Conservation (phyloP, 2,888 invertebrate genomes). For the Phaonia tiefii region DNA sequence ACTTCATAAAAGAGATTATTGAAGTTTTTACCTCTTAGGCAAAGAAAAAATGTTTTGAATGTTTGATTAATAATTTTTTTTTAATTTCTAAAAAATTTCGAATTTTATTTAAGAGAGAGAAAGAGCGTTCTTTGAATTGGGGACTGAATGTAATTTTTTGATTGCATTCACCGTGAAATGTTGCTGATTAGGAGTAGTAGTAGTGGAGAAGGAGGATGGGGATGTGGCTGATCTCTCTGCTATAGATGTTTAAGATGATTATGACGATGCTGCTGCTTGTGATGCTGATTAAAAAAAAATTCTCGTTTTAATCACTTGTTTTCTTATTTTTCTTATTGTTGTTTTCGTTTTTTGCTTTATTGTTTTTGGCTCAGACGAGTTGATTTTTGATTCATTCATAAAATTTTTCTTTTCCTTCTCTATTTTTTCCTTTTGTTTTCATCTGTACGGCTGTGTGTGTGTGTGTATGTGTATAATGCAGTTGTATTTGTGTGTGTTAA, state of each 20-base stretch:
- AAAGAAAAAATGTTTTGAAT: too few relatives aligned
- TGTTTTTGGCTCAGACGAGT: constrained; percentile 30
- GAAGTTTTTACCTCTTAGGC: neutral
- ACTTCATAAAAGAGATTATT: neutral
- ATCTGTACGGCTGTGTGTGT: neutral
- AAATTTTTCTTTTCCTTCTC: constrained; percentile 46
- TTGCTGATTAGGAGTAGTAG: too few relatives aligned
- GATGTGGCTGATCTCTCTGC: too few relatives aligned
- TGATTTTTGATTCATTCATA: constrained; percentile 67
- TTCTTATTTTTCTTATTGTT: constrained; percentile 44
- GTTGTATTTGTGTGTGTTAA: constrained; percentile 42
- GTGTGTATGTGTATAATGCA: constrained; percentile 37
- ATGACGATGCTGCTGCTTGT: neutral
- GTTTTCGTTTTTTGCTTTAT: constrained; percentile 38
- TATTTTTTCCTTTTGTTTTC: too few relatives aligned
- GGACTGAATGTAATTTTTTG: constrained; percentile 26
- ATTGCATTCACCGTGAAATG: neutral
- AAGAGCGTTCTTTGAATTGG: neutral
- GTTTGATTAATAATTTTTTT: constrained; percentile 1
- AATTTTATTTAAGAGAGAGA: neutral
- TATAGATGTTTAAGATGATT: constrained; percentile 18
- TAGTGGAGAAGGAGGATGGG: too few relatives aligned
- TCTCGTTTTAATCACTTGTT: constrained; percentile 24
- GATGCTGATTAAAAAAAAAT: constrained; percentile 25
- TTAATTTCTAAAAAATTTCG: neutral